Conservation (phyloP, 2,113 vertebrate species). For the Petaurus breviceps region DNA sequence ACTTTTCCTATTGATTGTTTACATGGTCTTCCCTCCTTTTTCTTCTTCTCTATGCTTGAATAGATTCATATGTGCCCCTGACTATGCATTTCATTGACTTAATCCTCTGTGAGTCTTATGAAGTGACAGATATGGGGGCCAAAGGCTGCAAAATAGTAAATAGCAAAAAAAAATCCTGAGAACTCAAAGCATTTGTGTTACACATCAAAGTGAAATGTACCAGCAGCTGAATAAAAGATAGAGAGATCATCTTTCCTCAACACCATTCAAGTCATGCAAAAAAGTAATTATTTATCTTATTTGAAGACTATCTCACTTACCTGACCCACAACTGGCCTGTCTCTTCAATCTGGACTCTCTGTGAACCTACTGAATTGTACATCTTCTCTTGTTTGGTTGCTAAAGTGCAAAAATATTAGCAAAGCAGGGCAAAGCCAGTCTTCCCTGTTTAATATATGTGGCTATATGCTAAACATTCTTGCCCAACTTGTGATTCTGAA, state of each 20-base stretch:
- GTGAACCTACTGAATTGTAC: neutral
- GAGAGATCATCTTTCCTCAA: neutral
- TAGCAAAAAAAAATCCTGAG: constrained; percentile 13
- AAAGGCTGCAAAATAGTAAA: neutral
- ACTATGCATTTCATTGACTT: neutral
- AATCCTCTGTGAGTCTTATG: neutral
- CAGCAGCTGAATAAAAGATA: too few relatives aligned
- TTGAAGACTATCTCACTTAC: neutral
- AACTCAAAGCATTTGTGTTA: neutral
- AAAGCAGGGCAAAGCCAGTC: neutral
- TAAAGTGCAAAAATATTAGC: neutral
- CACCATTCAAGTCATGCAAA: fast-evolving
- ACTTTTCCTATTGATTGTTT: neutral
- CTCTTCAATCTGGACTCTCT: neutral
- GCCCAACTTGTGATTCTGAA: neutral
- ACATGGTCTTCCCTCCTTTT: neutral
- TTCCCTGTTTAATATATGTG: neutral
- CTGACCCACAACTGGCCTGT: neutral
- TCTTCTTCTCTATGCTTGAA: neutral
- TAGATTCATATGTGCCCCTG: neutral
- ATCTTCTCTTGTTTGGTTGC: neutral
- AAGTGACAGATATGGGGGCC: constrained; percentile 23
- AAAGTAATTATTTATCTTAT: neutral
- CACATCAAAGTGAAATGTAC: neutral
- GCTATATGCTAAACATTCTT: neutral